A percentile compares a stretch with the other conserved stretches of the same genome.
Evolutionary conservation across 2,888 invertebrate genomes (phyloP).

Genomic region (Lasius fuliginosus): DNA sequence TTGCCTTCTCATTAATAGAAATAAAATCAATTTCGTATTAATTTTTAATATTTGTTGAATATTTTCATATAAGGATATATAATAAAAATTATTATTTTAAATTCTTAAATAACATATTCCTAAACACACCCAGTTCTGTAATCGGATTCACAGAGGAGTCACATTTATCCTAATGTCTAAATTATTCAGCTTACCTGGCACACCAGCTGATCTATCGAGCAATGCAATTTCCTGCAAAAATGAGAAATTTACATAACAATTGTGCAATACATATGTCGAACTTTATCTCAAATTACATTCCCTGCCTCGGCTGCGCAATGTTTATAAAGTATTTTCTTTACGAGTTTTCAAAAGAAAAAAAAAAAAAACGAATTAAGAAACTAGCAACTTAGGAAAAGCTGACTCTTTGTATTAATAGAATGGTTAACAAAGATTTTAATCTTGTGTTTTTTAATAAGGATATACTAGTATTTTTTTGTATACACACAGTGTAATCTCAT

Average conservation of each 20-base stretch:
- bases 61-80: background rate
- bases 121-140: background rate
- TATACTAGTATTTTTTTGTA: background rate
- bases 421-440: background rate
- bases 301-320: background rate
- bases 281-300: conserved; percentile 16
- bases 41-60: background rate
- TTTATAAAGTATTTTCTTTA: background rate
- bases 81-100: background rate
- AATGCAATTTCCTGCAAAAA: background rate
- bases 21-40: background rate
- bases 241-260: conserved; percentile 5
- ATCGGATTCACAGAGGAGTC: background rate
- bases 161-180: background rate
- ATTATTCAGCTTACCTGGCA: background rate
- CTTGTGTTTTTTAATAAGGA: background rate
- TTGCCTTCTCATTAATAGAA: background rate
- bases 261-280: conserved; percentile 18
- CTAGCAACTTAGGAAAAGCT: background rate
- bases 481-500: background rate
- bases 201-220: background rate
- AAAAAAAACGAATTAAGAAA: background rate
- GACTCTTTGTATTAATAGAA: background rate
- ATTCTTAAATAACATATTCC: background rate
- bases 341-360: background rate